phyloP scores from a whole-genome alignment of 2,797 vertebrate genomes.

The Lagodon rhomboides region DNA sequence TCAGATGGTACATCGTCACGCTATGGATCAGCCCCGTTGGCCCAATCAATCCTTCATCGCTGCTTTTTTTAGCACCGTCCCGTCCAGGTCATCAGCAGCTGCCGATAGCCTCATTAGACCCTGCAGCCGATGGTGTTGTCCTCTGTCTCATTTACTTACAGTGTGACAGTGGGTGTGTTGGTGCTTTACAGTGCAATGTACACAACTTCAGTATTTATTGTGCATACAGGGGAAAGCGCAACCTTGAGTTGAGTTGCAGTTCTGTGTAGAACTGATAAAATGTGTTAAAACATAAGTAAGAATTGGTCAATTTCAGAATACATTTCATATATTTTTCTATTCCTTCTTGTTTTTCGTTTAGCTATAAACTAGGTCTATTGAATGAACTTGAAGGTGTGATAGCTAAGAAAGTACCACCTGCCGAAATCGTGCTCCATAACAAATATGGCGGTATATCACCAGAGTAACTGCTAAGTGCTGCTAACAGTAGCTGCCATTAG shows the following conservation, averaged over 20 bases:
- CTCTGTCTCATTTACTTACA: neutral
- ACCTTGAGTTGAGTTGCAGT: neutral
- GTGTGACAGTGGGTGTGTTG: neutral
- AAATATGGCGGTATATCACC: too few species aligned
- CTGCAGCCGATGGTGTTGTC: neutral
- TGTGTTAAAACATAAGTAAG: neutral
- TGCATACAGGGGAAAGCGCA: neutral
- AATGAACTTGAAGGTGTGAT: too few species aligned
- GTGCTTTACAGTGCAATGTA: neutral
- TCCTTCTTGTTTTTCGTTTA: too few species aligned
- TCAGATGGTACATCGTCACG: slow-evolving; percentile 23
- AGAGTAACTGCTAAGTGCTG: too few species aligned
- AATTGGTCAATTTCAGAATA: too few species aligned
- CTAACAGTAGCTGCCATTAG: too few species aligned
- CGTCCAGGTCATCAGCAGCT: slow-evolving; percentile 45
- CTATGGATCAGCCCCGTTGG: slow-evolving; percentile 35
- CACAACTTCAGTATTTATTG: neutral
- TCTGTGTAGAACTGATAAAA: neutral
- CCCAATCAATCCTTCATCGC: slow-evolving; percentile 49
- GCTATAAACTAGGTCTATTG: too few species aligned
- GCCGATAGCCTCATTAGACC: slow-evolving; percentile 38
- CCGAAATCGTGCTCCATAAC: too few species aligned
- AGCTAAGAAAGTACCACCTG: too few species aligned
- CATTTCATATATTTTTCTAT: too few species aligned
- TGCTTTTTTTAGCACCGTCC: slow-evolving; percentile 40